Conservation (phyloP, 2,888 invertebrate species). For the Sabellastarte sp. region DNA sequence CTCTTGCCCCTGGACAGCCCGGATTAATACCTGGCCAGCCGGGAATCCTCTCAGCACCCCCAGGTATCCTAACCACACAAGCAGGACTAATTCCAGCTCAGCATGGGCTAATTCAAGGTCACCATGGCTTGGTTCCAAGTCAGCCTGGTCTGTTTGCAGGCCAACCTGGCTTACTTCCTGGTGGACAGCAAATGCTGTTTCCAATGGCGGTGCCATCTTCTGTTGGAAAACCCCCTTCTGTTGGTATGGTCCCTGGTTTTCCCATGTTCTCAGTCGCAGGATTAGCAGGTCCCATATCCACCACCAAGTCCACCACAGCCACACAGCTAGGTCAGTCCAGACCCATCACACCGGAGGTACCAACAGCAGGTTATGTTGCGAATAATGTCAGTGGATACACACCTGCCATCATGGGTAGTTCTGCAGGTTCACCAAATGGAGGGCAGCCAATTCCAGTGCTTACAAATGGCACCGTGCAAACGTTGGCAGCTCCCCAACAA, state of each 20-base stretch:
- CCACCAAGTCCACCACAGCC: too few species aligned
- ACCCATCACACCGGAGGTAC: background rate
- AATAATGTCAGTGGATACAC: background rate
- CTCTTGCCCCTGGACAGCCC: background rate
- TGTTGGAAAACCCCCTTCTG: too few species aligned
- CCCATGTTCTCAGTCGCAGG: background rate
- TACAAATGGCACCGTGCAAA: background rate
- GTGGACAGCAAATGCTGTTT: background rate
- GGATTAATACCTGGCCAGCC: background rate
- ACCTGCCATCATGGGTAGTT: background rate
- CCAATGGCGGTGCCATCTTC: too few species aligned
- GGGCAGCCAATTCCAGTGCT: background rate
- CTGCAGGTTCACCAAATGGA: background rate
- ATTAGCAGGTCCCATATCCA: background rate
- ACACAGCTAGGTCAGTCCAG: background rate
- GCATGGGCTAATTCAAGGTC: background rate
- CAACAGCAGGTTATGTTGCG: background rate
- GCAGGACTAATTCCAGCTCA: background rate
- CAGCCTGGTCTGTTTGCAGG: background rate
- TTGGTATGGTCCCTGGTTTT: background rate
- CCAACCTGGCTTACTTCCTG: background rate
- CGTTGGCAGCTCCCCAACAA: background rate
- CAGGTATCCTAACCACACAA: background rate
- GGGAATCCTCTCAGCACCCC: background rate
- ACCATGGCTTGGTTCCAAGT: background rate